Conservation (phyloP, 2,113 vertebrate genomes). For the Eulemur macaco region DNA sequence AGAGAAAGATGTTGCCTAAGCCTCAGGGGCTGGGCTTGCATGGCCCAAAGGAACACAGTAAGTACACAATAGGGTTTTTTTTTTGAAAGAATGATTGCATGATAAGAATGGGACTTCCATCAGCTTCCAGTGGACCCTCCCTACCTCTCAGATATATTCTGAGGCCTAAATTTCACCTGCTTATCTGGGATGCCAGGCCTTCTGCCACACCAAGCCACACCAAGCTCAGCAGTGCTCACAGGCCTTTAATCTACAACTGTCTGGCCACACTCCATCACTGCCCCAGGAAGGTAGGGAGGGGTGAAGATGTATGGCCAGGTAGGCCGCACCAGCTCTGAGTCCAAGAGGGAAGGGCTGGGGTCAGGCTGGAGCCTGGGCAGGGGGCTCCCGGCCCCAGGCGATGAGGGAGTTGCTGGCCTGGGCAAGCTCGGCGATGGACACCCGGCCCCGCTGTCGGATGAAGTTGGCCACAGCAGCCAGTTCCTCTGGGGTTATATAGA, state of each 20-base stretch:
- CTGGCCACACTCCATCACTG: neutral
- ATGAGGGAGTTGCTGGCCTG: constrained; percentile 95
- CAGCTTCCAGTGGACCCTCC: neutral
- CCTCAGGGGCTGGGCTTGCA: neutral
- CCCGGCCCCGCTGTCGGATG: constrained; percentile 92
- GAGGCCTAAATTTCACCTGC: constrained; percentile 1
- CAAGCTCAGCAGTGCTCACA: constrained; percentile 50
- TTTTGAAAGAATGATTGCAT: neutral
- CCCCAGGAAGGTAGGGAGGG: neutral
- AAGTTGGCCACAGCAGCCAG: constrained; percentile 92
- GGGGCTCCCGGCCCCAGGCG: constrained; percentile 86
- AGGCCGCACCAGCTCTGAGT: constrained; percentile 43
- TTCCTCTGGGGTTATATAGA: constrained; percentile 96
- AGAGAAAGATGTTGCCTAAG: neutral
- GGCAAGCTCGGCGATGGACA: constrained; percentile 94
- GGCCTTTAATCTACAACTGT: constrained; percentile 63
- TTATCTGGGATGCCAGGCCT: neutral
- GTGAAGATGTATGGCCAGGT: neutral
- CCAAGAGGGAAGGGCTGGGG: neutral
- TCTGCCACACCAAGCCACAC: constrained; percentile 60
- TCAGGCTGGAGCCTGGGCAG: constrained; percentile 60
- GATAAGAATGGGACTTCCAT: neutral
- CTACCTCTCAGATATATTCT: neutral
- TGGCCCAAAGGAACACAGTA: neutral
- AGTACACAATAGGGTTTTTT: neutral